These are phyloP conservation scores for Urosaurus nigricauda DNA, from an alignment of 2,797 vertebrate genomes.

Conservation along the genomic window DNA sequence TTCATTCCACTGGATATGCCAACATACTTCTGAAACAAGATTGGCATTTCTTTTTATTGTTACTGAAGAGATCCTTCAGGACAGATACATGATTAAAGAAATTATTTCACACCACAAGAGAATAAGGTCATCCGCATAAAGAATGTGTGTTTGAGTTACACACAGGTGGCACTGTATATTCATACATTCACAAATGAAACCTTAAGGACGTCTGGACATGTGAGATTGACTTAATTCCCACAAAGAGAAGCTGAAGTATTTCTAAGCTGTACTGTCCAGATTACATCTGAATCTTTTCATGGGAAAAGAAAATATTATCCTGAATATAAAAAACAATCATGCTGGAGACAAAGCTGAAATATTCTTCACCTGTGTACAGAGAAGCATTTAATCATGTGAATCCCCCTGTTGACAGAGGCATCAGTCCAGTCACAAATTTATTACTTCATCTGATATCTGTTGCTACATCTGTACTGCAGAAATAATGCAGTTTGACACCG, in stretches of 20 bases:
- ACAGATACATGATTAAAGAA: not conserved
- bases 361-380: not conserved
- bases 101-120: not conserved
- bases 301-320: not conserved
- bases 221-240: not conserved
- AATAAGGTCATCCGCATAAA: not conserved
- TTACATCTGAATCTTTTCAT: not conserved
- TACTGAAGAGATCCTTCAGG: not conserved
- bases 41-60: not conserved
- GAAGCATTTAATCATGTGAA: not conserved
- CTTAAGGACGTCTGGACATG: not conserved
- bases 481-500: too few species aligned
- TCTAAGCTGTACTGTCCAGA: not conserved
- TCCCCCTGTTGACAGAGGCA: not conserved
- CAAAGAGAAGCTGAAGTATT: not conserved
- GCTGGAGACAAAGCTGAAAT: not conserved
- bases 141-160: not conserved
- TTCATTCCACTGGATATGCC: not conserved
- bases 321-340: not conserved
- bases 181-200: not conserved
- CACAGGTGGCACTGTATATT: not conserved
- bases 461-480: too few species aligned
- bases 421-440: not conserved
- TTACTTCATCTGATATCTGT: not conserved
- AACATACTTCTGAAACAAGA: not conserved